A percentile compares a stretch with the other conserved stretches of the same genome.
Evolutionary conservation across 2,113 vertebrate species (phyloP).

Genomic region (Ophthalmolycus amberensis): DNA sequence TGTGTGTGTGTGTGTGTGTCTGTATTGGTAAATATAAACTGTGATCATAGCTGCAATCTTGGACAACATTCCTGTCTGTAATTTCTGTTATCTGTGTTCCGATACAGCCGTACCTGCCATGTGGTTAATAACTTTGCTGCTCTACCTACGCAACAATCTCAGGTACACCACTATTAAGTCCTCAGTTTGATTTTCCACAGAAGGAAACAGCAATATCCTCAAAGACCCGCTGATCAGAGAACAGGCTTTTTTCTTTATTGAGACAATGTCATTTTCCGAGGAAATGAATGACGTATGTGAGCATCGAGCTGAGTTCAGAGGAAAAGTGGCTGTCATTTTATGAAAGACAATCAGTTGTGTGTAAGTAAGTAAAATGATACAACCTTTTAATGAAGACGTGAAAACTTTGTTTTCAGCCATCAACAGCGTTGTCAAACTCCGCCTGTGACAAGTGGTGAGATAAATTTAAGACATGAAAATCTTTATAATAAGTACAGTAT

Average conservation of each 20-base stretch:
- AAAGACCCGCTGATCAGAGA: slow-evolving; percentile 9
- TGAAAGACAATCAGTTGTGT: not conserved
- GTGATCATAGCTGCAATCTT: not conserved
- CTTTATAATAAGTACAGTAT: not conserved
- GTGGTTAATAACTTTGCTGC: slow-evolving; percentile 30
- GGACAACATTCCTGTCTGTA: not conserved
- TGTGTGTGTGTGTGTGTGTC: not conserved
- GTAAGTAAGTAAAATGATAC: not conserved
- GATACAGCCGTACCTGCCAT: slow-evolving; percentile 46
- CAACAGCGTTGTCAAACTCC: not conserved
- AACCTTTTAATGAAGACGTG: not conserved
- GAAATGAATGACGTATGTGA: not conserved
- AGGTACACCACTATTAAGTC: slow-evolving; percentile 58
- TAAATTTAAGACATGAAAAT: not conserved
- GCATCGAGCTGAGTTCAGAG: not conserved
- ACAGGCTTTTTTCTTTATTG: slow-evolving; percentile 1
- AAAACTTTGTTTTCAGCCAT: slow-evolving; percentile 51
- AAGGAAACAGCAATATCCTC: slow-evolving; percentile 26
- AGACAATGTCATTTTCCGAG: not conserved
- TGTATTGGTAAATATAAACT: not conserved
- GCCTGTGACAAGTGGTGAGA: slow-evolving; percentile 61
- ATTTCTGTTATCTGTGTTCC: slow-evolving; percentile 61
- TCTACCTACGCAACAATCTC: slow-evolving; percentile 16
- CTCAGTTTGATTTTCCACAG: slow-evolving; percentile 34
- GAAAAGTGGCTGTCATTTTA: not conserved